Conservation (phyloP, 2,888 invertebrate genomes). For the Thymelicus acteon region DNA sequence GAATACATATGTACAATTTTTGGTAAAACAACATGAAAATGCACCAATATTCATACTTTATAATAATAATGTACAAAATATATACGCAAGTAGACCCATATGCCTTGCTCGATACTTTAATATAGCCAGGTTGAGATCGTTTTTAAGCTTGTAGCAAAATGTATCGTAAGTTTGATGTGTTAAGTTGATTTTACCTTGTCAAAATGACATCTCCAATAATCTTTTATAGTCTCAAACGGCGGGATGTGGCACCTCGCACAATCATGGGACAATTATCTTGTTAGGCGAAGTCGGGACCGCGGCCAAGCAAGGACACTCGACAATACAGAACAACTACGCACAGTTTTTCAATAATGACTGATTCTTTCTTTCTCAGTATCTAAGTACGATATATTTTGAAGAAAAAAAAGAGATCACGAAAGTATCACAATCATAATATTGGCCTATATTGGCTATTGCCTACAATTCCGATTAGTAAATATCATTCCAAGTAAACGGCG, state of each 20-base stretch:
- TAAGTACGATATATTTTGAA: not conserved
- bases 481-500: no score
- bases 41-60: constrained; percentile 36
- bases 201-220: constrained; percentile 5
- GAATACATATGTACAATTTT: constrained; percentile 44
- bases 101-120: constrained; percentile 7
- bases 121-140: not conserved
- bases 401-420: not conserved
- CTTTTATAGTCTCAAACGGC: constrained; percentile 32
- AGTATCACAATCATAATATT: no score
- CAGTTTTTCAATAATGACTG: not conserved
- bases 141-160: constrained; percentile 11
- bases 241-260: constrained; percentile 35
- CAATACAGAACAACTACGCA: constrained; percentile 6
- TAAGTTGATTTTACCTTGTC: constrained; percentile 13
- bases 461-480: no score
- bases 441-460: no score
- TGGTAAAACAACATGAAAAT: constrained; percentile 41
- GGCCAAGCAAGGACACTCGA: constrained; percentile 24
- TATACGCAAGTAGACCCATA: constrained; percentile 29
- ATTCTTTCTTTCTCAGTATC: not conserved
- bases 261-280: constrained; percentile 39
- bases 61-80: constrained; percentile 35
- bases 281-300: constrained; percentile 29
- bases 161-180: constrained; percentile 9